phyloP scores from a whole-genome alignment of 2,888 invertebrate species.

The Eulithis prunata region DNA sequence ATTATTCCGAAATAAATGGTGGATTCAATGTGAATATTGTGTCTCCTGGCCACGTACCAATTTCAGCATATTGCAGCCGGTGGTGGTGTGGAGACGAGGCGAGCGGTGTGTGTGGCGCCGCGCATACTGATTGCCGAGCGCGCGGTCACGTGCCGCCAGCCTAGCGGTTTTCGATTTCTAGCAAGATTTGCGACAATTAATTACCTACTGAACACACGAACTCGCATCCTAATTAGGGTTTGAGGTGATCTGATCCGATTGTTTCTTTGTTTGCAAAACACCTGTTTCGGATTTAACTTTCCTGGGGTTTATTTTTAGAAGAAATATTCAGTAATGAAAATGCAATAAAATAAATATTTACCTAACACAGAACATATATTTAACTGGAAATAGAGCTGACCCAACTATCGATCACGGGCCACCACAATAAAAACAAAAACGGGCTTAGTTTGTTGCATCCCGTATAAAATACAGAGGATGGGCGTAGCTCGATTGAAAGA shows the following conservation, averaged over 20 bases:
- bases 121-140: constrained; percentile 67
- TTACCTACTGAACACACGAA: constrained; percentile 34
- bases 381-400: constrained; percentile 22
- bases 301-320: background rate
- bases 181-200: constrained; percentile 44
- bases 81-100: constrained; percentile 56
- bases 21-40: constrained; percentile 57
- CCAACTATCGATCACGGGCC: constrained; percentile 29
- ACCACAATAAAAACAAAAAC: constrained; percentile 23
- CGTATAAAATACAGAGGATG: constrained; percentile 31
- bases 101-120: constrained; percentile 57
- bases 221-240: constrained; percentile 32
- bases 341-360: background rate
- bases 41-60: constrained; percentile 71
- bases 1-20: constrained; percentile 43
- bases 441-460: constrained; percentile 31
- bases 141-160: constrained; percentile 42
- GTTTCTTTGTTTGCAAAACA: constrained; percentile 27
- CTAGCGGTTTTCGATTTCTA: constrained; percentile 45
- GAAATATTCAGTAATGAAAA: background rate
- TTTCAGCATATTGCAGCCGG: constrained; percentile 77
- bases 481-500: constrained; percentile 29
- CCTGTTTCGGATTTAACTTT: constrained; percentile 1
- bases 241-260: constrained; percentile 9
- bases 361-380: constrained; percentile 14